Base-by-base conservation (phyloP, 2,888 invertebrate species). In the Amblyteles armatorius region DNA sequence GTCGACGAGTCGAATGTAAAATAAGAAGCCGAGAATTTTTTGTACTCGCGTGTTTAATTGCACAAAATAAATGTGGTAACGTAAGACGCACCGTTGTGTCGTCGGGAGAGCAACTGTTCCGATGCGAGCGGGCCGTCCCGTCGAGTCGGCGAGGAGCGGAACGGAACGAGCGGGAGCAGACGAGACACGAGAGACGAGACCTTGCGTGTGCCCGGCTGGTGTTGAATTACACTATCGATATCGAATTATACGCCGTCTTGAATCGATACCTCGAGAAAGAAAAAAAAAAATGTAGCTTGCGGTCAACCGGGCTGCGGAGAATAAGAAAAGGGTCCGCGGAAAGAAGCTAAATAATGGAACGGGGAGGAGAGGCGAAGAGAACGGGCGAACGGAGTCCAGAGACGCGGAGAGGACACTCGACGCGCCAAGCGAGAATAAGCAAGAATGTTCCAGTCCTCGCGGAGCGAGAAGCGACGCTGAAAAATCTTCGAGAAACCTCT, bases 201-300 rank as follows among this genome's bases (percentile, higher is more conserved):
- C 88, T 90, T 90, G 90, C 90, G 89, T 90, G 90, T 89, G 90
- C 89, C 87, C 82, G 71, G 83, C 84, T 63, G 87, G 90, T 89
- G 87, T 91, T 88, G 88, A 85, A 89, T 92, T 93, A 93, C 93
- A 88, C 88, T 91, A 93, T 93, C 93, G 92, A 93, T 93, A 93
- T 94, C 93, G 90, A 93, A 93, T 94, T 93, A 93, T 93, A 91
- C 93, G 93, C 90, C 88, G 91, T 91, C 93, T 92, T 93, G 91
- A 92, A 93, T 92, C 91, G 93, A 93, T 92, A 92, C 88, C 87
- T 83, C 76, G 71, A 81, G 85, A 86, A 90, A 91, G 90, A 55
- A 91, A 90, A 57, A 52, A 72, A 74, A 91, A 90, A 89, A 91
- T 88, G 87, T 79, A 88, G 84, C 65, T 78, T 90, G 91, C 68